These are phyloP conservation scores for Melanerpes formicivorus DNA, from an alignment of 2,113 vertebrate species.

Conservation along the genomic window DNA sequence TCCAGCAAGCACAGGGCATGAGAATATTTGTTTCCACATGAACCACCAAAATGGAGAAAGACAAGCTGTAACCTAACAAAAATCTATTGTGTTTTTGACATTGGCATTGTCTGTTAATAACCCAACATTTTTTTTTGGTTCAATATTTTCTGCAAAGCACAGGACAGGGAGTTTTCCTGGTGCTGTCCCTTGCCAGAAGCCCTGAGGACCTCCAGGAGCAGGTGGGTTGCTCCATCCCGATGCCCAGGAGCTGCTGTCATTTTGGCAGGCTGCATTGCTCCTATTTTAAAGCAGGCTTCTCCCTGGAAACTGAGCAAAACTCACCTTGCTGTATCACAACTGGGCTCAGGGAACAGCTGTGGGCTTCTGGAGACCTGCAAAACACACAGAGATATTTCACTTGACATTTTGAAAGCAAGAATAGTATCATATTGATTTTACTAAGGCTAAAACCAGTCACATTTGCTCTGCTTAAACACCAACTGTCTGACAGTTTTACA, in stretches of 20 bases:
- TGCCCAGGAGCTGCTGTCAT: accelerated
- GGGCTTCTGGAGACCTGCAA: background rate
- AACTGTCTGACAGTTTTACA: background rate
- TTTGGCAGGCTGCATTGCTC: background rate
- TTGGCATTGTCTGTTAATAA: background rate
- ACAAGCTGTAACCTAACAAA: background rate
- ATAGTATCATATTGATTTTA: background rate
- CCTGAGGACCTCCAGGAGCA: accelerated
- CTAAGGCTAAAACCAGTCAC: background rate
- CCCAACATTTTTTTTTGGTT: background rate
- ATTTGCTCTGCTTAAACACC: background rate
- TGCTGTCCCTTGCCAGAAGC: accelerated
- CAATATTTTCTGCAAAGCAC: background rate
- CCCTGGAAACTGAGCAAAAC: background rate
- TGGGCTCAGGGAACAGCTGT: background rate
- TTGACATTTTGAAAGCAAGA: background rate
- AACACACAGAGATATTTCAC: background rate
- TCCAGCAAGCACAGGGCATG: accelerated
- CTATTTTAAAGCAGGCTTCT: accelerated
- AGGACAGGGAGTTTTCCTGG: background rate
- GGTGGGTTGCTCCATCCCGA: accelerated
- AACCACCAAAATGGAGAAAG: background rate
- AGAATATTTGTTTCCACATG: background rate
- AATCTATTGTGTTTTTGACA: background rate
- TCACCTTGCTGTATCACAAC: background rate